Conservation (phyloP, 2,888 invertebrate species). For the Ectropis crepuscularia region DNA sequence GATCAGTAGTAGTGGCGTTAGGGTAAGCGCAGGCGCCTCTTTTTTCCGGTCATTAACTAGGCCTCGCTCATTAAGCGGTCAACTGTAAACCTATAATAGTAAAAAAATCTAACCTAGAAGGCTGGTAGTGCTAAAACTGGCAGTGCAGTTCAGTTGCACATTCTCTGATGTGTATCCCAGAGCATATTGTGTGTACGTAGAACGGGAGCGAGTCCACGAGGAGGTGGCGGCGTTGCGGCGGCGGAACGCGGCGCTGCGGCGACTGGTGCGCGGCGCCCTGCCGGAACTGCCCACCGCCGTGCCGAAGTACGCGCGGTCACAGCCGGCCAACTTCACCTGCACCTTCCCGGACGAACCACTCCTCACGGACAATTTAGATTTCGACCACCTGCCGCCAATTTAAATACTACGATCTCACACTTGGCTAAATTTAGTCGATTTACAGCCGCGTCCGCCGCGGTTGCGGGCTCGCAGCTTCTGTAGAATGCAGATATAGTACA, state of each 20-base stretch:
- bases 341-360: slow-evolving; percentile 50
- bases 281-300: slow-evolving; percentile 59
- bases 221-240: slow-evolving; percentile 87
- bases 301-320: slow-evolving; percentile 51
- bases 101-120: too few relatives aligned
- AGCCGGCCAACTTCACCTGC: slow-evolving; percentile 55
- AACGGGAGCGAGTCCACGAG: slow-evolving; percentile 87
- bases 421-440: too few relatives aligned
- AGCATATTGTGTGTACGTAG: slow-evolving; percentile 57
- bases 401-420: slow-evolving; percentile 21
- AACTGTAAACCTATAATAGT: too few relatives aligned
- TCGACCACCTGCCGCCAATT: slow-evolving; percentile 67
- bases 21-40: too few relatives aligned
- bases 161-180: too few relatives aligned
- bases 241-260: slow-evolving; percentile 88
- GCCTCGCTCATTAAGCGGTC: too few relatives aligned
- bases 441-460: too few relatives aligned
- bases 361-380: slow-evolving; percentile 42
- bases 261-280: slow-evolving; percentile 86
- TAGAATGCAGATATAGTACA: too few relatives aligned
- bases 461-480: too few relatives aligned
- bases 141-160: neutral
- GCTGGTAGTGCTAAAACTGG: too few relatives aligned
- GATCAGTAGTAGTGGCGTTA: too few relatives aligned
- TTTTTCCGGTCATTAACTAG: too few relatives aligned